Percentiles rank a stretch among this genome's conserved stretches.
Conservation (phyloP, 2,888 invertebrate species). For the Cheilosia scutellata region DNA sequence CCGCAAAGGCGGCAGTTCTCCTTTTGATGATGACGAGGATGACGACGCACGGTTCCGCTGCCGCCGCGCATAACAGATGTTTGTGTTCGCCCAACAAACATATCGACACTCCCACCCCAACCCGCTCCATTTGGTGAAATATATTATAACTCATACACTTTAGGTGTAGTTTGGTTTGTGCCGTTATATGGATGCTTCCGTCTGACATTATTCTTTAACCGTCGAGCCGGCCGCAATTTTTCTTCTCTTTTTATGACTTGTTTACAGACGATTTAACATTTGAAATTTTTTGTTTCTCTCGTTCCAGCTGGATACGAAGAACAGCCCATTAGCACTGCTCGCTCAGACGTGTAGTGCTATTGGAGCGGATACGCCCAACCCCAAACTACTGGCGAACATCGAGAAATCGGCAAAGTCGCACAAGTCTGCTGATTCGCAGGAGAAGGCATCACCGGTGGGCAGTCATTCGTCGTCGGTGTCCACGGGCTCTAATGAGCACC, state of each 20-base stretch:
- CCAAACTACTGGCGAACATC: conserved; percentile 90
- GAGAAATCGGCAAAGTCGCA: conserved; percentile 87
- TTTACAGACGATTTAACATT: conserved; percentile 46
- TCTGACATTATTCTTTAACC: conserved; percentile 30
- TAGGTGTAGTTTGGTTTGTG: conserved; percentile 22
- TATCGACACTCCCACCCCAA: conserved; percentile 32
- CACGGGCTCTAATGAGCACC: conserved; percentile 83
- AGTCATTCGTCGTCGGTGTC: conserved; percentile 83
- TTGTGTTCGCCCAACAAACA: conserved; percentile 52
- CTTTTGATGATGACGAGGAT: conserved; percentile 44
- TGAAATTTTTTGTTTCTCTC: conserved; percentile 80
- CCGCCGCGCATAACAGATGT: conserved; percentile 55
- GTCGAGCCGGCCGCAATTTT: background rate
- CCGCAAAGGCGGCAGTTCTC: conserved; percentile 58
- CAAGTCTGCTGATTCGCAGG: conserved; percentile 85
- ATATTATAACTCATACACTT: conserved; percentile 45
- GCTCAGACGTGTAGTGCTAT: conserved; percentile 99
- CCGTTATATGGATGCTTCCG: conserved; percentile 35
- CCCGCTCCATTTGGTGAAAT: background rate
- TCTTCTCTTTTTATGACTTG: conserved; percentile 51
- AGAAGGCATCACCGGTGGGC: conserved; percentile 86
- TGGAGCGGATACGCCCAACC: conserved; percentile 93
- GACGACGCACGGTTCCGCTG: conserved; percentile 36
- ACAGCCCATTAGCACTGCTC: conserved; percentile 96
- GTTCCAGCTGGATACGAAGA: conserved; percentile 98